phyloP scores from a whole-genome alignment of 2,888 invertebrate genomes.

The Phaedon cochleariae region DNA sequence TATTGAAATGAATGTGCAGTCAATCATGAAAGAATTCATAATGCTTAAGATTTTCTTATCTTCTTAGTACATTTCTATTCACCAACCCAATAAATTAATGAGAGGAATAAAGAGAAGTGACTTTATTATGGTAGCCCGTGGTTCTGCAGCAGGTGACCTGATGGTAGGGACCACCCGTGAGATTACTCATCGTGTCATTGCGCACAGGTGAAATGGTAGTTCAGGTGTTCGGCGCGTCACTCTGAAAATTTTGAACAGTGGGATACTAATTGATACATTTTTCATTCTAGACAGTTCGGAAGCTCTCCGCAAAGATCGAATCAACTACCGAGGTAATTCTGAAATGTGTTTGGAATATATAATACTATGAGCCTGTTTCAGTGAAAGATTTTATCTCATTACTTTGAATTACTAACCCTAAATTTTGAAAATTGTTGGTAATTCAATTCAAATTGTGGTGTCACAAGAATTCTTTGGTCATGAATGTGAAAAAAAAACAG shows the following conservation, averaged over 20 bases:
- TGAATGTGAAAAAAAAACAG: too few relatives aligned
- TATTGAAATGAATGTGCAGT: too few relatives aligned
- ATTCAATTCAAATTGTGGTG: too few relatives aligned
- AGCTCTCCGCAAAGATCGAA: neutral
- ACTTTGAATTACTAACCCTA: too few relatives aligned
- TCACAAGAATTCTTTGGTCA: too few relatives aligned
- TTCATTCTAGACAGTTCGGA: neutral
- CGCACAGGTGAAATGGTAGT: slow-evolving; percentile 42
- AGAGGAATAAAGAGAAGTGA: slow-evolving; percentile 29
- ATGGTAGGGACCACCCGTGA: slow-evolving; percentile 45
- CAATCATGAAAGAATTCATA: too few relatives aligned
- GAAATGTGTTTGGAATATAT: too few relatives aligned
- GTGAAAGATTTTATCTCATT: too few relatives aligned
- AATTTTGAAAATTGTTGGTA: too few relatives aligned
- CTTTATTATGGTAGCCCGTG: slow-evolving; percentile 34
- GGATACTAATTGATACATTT: slow-evolving; percentile 4
- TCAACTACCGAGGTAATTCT: too few relatives aligned
- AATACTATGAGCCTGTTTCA: too few relatives aligned
- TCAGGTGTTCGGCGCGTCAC: slow-evolving; percentile 43
- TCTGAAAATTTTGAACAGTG: slow-evolving; percentile 11
- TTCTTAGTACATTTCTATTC: slow-evolving; percentile 26
- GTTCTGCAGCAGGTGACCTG: slow-evolving; percentile 43
- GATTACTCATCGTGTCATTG: slow-evolving; percentile 45
- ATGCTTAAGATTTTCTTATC: too few relatives aligned
- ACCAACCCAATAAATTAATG: slow-evolving; percentile 28